phyloP scores from a whole-genome alignment of 2,888 invertebrate species.

The Parelbella ahira region DNA sequence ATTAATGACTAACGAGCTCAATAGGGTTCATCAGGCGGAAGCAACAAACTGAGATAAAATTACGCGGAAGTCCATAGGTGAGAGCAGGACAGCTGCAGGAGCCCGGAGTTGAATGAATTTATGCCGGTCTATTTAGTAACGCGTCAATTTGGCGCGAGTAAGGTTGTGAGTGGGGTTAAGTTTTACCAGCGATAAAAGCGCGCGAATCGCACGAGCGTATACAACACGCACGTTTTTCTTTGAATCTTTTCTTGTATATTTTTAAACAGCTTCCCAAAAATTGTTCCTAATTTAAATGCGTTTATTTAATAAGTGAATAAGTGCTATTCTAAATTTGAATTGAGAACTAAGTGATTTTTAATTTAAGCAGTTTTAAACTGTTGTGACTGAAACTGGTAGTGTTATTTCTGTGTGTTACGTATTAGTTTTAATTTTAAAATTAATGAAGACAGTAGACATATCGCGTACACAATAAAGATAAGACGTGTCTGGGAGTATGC shows the following conservation, averaged over 20 bases:
- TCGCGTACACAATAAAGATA: constrained; percentile 49
- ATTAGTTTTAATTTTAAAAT: constrained; percentile 12
- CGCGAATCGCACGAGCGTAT: constrained; percentile 43
- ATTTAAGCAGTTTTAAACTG: constrained; percentile 7
- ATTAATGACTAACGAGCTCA: constrained; percentile 81
- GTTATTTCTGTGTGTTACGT: constrained; percentile 26
- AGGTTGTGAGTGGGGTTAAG: constrained; percentile 52
- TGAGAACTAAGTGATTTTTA: not conserved
- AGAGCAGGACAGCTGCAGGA: constrained; percentile 45
- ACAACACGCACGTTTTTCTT: too few relatives aligned
- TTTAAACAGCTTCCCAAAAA: too few relatives aligned
- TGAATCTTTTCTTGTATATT: too few relatives aligned
- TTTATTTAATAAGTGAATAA: too few relatives aligned
- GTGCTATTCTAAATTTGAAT: not conserved
- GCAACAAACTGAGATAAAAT: constrained; percentile 49
- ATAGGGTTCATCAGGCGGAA: constrained; percentile 79
- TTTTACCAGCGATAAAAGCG: constrained; percentile 45
- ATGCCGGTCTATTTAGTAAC: constrained; percentile 77
- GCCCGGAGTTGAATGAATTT: constrained; percentile 78
- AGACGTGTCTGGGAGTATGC: constrained; percentile 51
- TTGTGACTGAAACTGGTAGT: constrained; percentile 12
- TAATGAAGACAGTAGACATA: constrained; percentile 4
- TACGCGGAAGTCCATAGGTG: constrained; percentile 28
- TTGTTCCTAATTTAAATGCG: too few relatives aligned
- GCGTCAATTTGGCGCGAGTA: constrained; percentile 77